Evolutionary conservation across 2,888 invertebrate genomes (phyloP).

Genomic region (Agonopterix alstromeriana): DNA sequence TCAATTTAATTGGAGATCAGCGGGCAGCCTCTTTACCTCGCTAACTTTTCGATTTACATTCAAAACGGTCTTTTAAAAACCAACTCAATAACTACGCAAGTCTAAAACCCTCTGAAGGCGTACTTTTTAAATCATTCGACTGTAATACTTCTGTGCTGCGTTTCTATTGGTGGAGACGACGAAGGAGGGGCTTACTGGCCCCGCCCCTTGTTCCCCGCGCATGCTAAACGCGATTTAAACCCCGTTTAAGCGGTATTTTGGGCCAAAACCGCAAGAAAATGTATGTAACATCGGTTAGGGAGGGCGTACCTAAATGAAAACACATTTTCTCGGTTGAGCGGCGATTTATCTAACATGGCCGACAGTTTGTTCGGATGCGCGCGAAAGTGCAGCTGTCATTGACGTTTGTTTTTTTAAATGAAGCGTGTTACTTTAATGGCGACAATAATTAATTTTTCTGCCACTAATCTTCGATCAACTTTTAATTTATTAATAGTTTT

Average conservation of each 20-base stretch:
- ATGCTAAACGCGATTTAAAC: slow-evolving; percentile 71
- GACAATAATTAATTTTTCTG: too few relatives aligned
- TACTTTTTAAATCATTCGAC: slow-evolving; percentile 56
- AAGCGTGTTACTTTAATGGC: too few relatives aligned
- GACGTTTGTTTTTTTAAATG: too few relatives aligned
- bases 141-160: slow-evolving; percentile 42
- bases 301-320: slow-evolving; percentile 72
- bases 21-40: slow-evolving; percentile 65
- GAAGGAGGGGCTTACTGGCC: slow-evolving; percentile 39
- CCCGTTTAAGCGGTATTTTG: slow-evolving; percentile 76
- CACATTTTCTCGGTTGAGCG: slow-evolving; percentile 67
- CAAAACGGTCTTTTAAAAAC: slow-evolving; percentile 73
- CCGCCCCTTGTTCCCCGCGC: slow-evolving; percentile 55
- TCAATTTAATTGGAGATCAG: slow-evolving; percentile 70
- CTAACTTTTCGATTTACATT: slow-evolving; percentile 77
- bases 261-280: slow-evolving; percentile 74
- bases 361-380: slow-evolving; percentile 58
- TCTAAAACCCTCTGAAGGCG: slow-evolving; percentile 57
- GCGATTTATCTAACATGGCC: slow-evolving; percentile 58
- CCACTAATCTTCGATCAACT: too few relatives aligned
- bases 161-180: slow-evolving; percentile 37
- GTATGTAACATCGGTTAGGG: slow-evolving; percentile 66
- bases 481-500: too few relatives aligned
- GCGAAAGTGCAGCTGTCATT: slow-evolving; percentile 50
- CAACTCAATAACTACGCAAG: slow-evolving; percentile 63